phyloP scores from a whole-genome alignment of 2,113 vertebrate genomes.

The Bubo scandiacus region DNA sequence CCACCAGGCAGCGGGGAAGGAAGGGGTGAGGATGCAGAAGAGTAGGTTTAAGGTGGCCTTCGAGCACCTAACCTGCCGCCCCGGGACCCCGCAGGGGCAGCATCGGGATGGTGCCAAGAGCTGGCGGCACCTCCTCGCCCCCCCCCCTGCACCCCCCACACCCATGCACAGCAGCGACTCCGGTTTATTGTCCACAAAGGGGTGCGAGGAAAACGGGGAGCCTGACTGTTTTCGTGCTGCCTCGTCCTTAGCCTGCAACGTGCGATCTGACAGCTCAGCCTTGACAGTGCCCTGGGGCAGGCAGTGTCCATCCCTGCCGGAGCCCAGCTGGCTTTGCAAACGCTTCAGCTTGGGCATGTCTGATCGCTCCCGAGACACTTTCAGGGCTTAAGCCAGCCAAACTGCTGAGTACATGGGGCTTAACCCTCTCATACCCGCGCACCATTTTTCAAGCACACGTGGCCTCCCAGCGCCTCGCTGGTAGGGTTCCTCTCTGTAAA shows the following conservation, averaged over 20 bases:
- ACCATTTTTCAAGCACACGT: background rate
- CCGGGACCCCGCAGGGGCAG: background rate
- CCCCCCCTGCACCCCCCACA: too few relatives aligned
- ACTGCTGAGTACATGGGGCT: rapidly evolving
- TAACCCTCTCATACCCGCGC: rapidly evolving
- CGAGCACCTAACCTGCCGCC: too few relatives aligned
- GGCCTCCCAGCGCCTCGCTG: background rate
- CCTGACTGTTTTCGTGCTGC: background rate
- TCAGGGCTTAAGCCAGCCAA: background rate
- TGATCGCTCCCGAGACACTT: background rate
- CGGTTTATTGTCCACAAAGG: rapidly evolving
- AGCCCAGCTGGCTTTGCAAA: background rate
- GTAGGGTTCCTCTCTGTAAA: background rate
- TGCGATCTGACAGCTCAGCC: background rate
- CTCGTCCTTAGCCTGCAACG: rapidly evolving
- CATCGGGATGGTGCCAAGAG: background rate
- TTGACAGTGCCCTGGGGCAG: background rate
- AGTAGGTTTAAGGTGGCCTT: background rate
- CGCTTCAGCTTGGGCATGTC: background rate
- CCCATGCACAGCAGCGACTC: rapidly evolving
- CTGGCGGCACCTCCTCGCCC: background rate
- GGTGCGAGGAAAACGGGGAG: background rate
- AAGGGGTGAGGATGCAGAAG: background rate
- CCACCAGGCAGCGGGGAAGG: background rate
- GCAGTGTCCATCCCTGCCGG: rapidly evolving